phyloP scores from a whole-genome alignment of 2,888 invertebrate species.

The Stegana nigrithorax region DNA sequence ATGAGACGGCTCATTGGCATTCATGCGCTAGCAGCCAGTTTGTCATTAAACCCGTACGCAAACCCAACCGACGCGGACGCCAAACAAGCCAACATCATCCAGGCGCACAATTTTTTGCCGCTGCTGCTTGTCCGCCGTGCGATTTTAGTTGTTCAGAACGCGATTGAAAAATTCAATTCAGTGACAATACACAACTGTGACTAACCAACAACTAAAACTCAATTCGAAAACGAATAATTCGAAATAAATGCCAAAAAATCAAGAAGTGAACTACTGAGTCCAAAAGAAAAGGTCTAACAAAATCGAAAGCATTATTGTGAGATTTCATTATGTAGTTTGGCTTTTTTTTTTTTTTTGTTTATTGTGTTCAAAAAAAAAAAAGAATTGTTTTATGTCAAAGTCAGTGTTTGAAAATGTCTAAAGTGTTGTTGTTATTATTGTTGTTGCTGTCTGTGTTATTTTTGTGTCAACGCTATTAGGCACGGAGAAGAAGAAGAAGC shows the following conservation, averaged over 20 bases:
- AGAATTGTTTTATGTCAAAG: conserved; percentile 8
- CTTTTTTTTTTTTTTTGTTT: no score
- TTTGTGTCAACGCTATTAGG: conserved; percentile 3
- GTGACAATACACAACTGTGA: no score
- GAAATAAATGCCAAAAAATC: conserved; percentile 5
- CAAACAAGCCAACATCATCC: neutral
- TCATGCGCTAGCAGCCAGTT: conserved; percentile 48
- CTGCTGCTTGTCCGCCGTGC: no score
- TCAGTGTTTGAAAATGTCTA: conserved; percentile 19
- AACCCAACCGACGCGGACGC: conserved; percentile 8
- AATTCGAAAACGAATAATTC: conserved; percentile 1
- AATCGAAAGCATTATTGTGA: neutral
- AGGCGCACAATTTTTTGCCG: neutral
- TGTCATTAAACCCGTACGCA: conserved; percentile 35
- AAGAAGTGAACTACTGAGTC: neutral
- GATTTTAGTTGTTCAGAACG: no score
- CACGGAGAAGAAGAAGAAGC: neutral
- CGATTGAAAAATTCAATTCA: no score
- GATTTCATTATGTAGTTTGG: no score
- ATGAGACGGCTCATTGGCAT: conserved; percentile 53
- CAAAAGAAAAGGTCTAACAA: neutral
- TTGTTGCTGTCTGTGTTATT: no score
- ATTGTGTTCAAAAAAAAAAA: conserved; percentile 10
- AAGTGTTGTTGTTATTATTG: no score
- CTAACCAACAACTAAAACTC: no score